Evolutionary conservation across 1,140 invertebrate species (phyloP).

Genomic region (Schlechtendalia chinensis): DNA sequence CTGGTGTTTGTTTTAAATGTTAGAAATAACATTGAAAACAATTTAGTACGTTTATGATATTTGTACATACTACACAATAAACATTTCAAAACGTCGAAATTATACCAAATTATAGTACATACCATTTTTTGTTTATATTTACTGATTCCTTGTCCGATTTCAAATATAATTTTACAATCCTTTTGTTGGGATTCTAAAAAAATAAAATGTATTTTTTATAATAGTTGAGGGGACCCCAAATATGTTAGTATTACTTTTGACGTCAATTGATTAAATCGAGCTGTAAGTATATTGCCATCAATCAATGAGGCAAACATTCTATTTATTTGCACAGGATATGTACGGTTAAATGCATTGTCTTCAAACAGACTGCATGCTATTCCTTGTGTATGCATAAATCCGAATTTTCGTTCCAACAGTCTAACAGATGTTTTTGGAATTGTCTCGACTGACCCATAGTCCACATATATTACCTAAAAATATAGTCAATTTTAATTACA

Average conservation of each 20-base stretch:
- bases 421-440: neutral
- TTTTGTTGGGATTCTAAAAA: neutral
- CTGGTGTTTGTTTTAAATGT: no score
- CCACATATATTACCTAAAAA: constrained; percentile 27
- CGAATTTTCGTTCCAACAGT: neutral
- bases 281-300: neutral
- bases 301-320: neutral
- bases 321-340: neutral
- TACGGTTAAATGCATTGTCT: neutral
- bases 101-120: neutral
- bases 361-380: neutral
- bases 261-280: neutral
- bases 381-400: neutral
- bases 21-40: no score
- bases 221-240: no score
- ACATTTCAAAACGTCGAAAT: no score
- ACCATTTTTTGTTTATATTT: constrained; percentile 18
- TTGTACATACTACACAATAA: no score
- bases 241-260: neutral
- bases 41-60: no score
- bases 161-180: neutral
- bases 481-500: no score
- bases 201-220: neutral
- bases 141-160: neutral
- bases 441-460: constrained; percentile 25